Evolutionary conservation across 2,113 vertebrate genomes (phyloP).

Genomic region (Oreochromis spilurus): DNA sequence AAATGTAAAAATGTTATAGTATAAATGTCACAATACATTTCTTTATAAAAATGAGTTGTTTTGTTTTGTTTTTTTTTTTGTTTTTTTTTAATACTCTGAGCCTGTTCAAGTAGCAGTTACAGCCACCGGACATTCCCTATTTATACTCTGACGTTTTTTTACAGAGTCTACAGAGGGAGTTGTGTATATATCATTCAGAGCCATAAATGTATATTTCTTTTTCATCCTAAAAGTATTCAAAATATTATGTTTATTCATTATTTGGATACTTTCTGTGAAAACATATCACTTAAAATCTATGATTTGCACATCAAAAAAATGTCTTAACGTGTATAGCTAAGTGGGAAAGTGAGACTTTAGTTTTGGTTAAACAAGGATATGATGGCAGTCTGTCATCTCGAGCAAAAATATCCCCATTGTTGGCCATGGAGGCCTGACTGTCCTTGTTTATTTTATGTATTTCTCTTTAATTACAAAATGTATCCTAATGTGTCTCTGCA

Average conservation of each 20-base stretch:
- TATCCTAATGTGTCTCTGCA: conserved; percentile 37
- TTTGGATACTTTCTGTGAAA: background rate
- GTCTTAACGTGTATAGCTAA: background rate
- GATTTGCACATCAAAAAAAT: background rate
- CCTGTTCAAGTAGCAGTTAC: background rate
- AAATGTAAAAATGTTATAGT: background rate
- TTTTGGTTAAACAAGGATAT: background rate
- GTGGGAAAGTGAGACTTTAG: background rate
- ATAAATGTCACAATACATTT: background rate
- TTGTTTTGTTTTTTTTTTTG: background rate
- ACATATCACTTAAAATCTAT: background rate
- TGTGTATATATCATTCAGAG: background rate
- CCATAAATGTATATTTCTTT: background rate
- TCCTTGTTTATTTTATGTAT: background rate
- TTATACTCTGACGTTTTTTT: background rate
- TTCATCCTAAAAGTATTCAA: background rate
- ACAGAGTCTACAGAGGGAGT: background rate
- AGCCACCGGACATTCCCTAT: background rate
- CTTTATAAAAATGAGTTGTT: background rate
- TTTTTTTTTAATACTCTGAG: background rate
- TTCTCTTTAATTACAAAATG: background rate
- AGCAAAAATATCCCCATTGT: background rate
- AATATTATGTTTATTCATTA: background rate
- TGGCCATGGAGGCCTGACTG: background rate
- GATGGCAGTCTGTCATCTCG: background rate